These are phyloP conservation scores for Ambastaia sidthimunki DNA, from an alignment of 2,797 vertebrate species.

Conservation along the genomic window DNA sequence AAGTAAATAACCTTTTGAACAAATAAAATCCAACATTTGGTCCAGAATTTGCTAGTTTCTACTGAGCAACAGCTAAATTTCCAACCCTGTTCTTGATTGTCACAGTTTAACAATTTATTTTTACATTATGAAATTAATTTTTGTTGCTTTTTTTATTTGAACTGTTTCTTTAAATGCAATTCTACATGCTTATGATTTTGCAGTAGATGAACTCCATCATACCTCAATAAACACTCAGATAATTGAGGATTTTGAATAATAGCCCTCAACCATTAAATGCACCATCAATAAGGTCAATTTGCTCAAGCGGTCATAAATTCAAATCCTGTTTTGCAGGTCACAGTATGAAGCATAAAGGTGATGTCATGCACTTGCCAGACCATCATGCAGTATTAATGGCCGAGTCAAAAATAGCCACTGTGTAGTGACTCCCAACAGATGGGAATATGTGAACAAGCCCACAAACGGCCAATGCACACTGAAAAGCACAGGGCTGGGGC, in stretches of 20 bases:
- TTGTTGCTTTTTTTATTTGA: not conserved
- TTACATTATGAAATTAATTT: not conserved
- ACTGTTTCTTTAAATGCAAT: not conserved
- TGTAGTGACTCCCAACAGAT: slow-evolving; percentile 31
- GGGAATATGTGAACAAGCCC: slow-evolving; percentile 46
- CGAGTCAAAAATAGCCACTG: slow-evolving; percentile 48
- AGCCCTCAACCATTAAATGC: not conserved
- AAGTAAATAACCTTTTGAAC: too few relatives aligned
- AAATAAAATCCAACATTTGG: too few relatives aligned
- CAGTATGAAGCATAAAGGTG: slow-evolving; percentile 3
- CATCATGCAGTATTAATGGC: slow-evolving; percentile 38
- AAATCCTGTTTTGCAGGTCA: not conserved
- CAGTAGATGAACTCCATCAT: not conserved
- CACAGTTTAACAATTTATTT: too few relatives aligned
- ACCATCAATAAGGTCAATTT: slow-evolving; percentile 5
- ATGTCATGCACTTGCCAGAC: slow-evolving; percentile 6
- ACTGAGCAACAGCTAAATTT: too few relatives aligned
- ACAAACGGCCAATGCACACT: slow-evolving; percentile 51
- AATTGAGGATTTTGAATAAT: not conserved
- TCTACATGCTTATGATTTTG: not conserved
- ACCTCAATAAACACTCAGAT: not conserved
- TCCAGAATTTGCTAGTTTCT: too few relatives aligned
- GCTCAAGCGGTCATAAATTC: not conserved
- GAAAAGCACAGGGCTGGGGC: slow-evolving; percentile 63
- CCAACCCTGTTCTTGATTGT: too few relatives aligned